Percentiles rank a stretch among this genome's conserved stretches.
Conservation (phyloP, 2,113 vertebrate species). For the Promerops cafer region DNA sequence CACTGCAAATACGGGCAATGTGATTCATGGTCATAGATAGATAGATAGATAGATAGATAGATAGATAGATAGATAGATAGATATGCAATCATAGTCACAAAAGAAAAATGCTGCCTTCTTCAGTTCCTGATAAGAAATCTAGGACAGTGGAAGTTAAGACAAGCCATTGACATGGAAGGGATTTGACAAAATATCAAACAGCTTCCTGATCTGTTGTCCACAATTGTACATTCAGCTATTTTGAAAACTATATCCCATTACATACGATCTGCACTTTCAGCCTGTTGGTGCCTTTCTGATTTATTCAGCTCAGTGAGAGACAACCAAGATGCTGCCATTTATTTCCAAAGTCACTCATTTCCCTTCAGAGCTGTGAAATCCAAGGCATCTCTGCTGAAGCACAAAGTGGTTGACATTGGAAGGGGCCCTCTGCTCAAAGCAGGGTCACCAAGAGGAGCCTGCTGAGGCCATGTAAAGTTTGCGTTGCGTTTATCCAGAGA, state of each 20-base stretch:
- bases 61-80: background rate
- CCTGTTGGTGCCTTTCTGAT: background rate
- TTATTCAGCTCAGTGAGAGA: background rate
- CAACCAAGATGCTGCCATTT: background rate
- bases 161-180: background rate
- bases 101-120: background rate
- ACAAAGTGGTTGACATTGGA: background rate
- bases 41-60: accelerated
- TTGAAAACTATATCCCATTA: background rate
- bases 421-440: background rate
- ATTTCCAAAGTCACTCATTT: background rate
- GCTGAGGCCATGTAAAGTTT: background rate
- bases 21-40: background rate
- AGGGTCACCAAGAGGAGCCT: background rate
- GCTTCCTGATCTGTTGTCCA: background rate
- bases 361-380: background rate
- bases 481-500: background rate
- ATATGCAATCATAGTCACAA: background rate
- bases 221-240: accelerated
- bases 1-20: background rate
- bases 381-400: background rate
- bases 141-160: background rate
- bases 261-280: accelerated
- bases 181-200: background rate
- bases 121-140: background rate